Conservation (phyloP, 2,797 vertebrate species). For the Cirrhinus mrigala region DNA sequence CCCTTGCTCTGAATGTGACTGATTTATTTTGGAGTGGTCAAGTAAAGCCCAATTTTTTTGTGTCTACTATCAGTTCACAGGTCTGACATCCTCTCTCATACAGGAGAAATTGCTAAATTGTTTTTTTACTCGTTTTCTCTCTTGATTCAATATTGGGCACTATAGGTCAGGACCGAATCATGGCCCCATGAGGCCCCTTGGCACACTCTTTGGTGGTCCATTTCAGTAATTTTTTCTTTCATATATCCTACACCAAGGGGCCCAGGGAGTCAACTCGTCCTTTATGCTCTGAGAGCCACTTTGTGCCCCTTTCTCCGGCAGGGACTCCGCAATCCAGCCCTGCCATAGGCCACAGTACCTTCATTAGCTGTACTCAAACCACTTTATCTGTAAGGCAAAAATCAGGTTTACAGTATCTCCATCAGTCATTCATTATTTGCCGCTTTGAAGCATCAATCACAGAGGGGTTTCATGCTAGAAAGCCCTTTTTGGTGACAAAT, state of each 20-base stretch:
- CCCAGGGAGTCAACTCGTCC: neutral
- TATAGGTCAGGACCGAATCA: neutral
- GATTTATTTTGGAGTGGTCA: neutral
- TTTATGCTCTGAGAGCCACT: neutral
- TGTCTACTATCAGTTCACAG: constrained; percentile 10
- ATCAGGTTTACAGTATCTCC: neutral
- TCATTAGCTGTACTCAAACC: constrained; percentile 4
- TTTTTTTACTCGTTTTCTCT: neutral
- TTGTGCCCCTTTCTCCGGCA: neutral
- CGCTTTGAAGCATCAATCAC: constrained; percentile 13
- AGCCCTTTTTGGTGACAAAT: constrained; percentile 22
- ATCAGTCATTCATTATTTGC: constrained; percentile 6
- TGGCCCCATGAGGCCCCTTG: neutral
- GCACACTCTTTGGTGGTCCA: neutral
- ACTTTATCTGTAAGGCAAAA: constrained; percentile 23
- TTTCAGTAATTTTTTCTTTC: neutral
- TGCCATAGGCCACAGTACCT: neutral
- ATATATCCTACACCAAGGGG: neutral
- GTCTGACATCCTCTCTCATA: neutral
- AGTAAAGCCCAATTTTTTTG: neutral
- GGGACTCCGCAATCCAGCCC: neutral
- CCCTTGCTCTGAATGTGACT: neutral
- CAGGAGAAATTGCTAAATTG: constrained; percentile 20
- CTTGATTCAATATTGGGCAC: neutral
- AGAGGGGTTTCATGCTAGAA: constrained; percentile 4